Evolutionary conservation across 2,113 vertebrate genomes (phyloP), one percentile per base, ranked within the genome.

Genomic region (Lipotes vexillifer): DNA sequence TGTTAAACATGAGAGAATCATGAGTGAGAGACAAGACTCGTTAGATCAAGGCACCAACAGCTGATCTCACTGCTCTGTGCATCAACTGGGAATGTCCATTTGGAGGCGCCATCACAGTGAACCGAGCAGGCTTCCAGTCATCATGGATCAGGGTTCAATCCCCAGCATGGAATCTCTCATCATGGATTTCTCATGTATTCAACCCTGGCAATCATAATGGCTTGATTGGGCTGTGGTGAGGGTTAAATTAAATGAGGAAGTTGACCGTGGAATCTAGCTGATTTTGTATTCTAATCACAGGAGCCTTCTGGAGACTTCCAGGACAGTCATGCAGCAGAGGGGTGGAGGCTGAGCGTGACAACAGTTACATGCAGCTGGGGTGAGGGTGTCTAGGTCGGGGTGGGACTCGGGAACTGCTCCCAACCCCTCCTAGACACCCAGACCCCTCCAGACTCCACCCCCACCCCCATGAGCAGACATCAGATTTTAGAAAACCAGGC

Each of bases 371-470:
- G 65, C 55, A 65, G 20, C 8, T 81, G 46, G 1, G 59, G 29
- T 0, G 14, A 69, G 25, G 27, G 14, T 21, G 8, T 7, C 41
- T 13, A 7, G 33, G 29, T 36, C 21, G 1, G 49, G 31, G 8
- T n/a, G n/a, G 6, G n/a, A 3, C 38, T 41, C 0, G 0, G 9
- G 44, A 10, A 55, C 12, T 25, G 44, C 13, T 38, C 18, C 38
- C 1, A 2, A 1, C 15, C n/a, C n/a, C 17, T 49, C 4, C 33
- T 66, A 44, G 46, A 25, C 5, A 68, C 12, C 8, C 41, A 61
- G 33, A 8, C 17, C 2, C 52, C 3, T 4, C 18, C 38, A 66
- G 23, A 57, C 21, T 74, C 65, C 12, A 12, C 21, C 20, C 4
- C 5, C 6, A 61, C 27, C 10, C 7, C 18, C 2, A 5, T 14